A percentile compares a stretch with the other conserved stretches of the same genome.
These are phyloP conservation scores for Andrena cerasifolii DNA, from an alignment of 1,140 invertebrate species.

Conservation along the genomic window DNA sequence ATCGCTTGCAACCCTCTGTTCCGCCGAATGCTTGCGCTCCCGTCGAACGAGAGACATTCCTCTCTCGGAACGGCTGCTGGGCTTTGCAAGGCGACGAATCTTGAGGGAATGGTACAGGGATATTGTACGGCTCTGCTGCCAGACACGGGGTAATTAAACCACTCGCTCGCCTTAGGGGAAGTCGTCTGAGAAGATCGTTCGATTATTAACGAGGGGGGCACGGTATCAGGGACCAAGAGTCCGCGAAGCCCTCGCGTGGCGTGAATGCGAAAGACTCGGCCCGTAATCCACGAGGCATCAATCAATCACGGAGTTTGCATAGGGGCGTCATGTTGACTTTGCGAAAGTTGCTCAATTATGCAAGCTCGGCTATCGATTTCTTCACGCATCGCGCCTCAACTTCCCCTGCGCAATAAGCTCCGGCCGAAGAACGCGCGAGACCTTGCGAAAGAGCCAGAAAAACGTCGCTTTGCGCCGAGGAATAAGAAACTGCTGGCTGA, in stretches of 20 bases:
- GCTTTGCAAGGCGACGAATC: not conserved
- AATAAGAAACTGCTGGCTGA: slow-evolving; percentile 1
- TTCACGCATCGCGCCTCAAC: not conserved
- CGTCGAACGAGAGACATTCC: not conserved
- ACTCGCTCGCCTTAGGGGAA: too few species aligned
- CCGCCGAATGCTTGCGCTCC: not conserved
- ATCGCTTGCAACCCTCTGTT: slow-evolving; percentile 11
- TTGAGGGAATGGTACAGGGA: too few species aligned
- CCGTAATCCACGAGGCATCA: not conserved
- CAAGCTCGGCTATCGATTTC: slow-evolving; percentile 28
- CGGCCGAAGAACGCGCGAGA: not conserved
- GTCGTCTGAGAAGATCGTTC: too few species aligned
- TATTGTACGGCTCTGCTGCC: too few species aligned
- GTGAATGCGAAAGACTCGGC: not conserved
- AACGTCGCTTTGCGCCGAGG: not conserved
- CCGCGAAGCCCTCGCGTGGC: not conserved
- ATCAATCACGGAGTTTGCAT: slow-evolving; percentile 18
- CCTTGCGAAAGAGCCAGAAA: not conserved
- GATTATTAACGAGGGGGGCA: too few species aligned
- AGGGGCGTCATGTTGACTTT: slow-evolving; percentile 15
- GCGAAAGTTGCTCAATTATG: slow-evolving; percentile 32
- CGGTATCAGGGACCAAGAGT: not conserved
- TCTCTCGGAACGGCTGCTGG: not conserved
- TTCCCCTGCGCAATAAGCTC: slow-evolving; percentile 3
- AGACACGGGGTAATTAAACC: too few species aligned